Evolutionary conservation across 2,113 vertebrate species (phyloP).

Genomic region (Gasterosteus nipponicus): DNA sequence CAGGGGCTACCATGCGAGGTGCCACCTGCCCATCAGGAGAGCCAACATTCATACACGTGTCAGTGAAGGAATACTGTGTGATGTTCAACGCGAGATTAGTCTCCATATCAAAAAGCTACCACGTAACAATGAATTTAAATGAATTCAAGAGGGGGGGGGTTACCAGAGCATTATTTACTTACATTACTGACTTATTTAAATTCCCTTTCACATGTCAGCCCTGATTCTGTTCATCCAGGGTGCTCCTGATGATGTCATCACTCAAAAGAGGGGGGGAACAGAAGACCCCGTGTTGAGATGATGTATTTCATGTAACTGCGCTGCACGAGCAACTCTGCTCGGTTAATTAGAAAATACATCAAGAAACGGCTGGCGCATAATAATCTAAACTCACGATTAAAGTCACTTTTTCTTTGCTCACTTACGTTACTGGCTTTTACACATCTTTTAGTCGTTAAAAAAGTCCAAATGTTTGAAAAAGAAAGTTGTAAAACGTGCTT

Average conservation of each 20-base stretch:
- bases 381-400: constrained; percentile 21
- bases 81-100: not conserved
- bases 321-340: constrained; percentile 50
- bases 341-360: constrained; percentile 62
- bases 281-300: constrained; percentile 58
- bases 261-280: constrained; percentile 43
- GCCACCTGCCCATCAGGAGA: not conserved
- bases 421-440: not conserved
- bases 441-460: not conserved
- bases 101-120: constrained; percentile 4
- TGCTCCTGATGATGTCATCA: constrained; percentile 47
- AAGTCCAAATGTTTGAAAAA: not conserved
- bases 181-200: not conserved
- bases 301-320: constrained; percentile 42
- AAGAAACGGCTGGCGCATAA: constrained; percentile 9
- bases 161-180: too few species aligned
- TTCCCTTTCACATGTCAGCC: not conserved
- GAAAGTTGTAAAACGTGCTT: not conserved
- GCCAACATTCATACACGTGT: not conserved
- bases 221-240: constrained; percentile 22
- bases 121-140: not conserved
- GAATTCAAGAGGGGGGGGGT: not conserved
- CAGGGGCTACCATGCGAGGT: not conserved
- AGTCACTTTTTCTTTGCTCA: not conserved
- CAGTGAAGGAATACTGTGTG: constrained; percentile 23